phyloP scores from a whole-genome alignment of 1,140 invertebrate genomes.

The Apis laboriosa region DNA sequence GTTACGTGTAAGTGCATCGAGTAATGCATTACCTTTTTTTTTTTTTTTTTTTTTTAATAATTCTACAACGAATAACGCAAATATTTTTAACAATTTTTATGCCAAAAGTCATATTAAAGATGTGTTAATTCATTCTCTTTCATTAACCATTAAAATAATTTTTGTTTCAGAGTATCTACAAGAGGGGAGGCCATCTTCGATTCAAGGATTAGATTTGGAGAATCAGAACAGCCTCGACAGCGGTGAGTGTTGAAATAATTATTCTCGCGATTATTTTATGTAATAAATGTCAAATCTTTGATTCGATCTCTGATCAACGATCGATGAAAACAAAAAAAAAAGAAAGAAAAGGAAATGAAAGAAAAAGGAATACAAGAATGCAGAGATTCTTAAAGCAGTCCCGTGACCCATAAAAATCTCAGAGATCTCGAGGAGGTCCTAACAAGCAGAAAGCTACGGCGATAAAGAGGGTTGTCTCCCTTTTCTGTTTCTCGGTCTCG shows the following conservation, averaged over 20 bases:
- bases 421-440: slow-evolving; percentile 24
- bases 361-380: background rate
- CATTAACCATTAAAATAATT: background rate
- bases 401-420: slow-evolving; percentile 37
- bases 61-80: no score
- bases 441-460: slow-evolving; percentile 28
- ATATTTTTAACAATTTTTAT: no score
- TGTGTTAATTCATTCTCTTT: no score
- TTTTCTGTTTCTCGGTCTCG: slow-evolving; percentile 31
- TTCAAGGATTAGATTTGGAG: slow-evolving; percentile 69
- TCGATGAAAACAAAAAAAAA: background rate
- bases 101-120: no score
- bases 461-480: slow-evolving; percentile 48
- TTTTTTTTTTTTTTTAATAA: no score
- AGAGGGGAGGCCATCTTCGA: slow-evolving; percentile 61
- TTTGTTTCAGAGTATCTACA: slow-evolving; percentile 69
- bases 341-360: no score
- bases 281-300: background rate
- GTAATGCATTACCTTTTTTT: no score
- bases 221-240: slow-evolving; percentile 77
- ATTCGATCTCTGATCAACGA: background rate
- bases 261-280: background rate
- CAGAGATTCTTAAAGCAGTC: slow-evolving; percentile 7
- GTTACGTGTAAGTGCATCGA: no score
- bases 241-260: slow-evolving; percentile 65